Conservation (phyloP, 2,113 vertebrate species). For the Pristiophorus japonicus region DNA sequence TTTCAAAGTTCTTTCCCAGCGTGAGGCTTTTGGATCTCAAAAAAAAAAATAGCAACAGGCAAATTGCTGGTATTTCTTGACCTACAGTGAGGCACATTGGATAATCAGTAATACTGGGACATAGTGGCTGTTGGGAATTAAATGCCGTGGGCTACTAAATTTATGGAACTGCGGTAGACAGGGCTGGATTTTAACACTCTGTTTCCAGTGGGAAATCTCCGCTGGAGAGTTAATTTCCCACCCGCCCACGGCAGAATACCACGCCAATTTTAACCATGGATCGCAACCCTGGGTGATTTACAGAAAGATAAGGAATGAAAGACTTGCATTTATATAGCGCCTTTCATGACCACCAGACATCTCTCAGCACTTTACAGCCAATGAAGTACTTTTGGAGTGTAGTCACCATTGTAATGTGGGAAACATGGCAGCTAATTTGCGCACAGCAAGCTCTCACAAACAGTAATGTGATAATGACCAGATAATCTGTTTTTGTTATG, state of each 20-base stretch:
- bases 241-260: not conserved
- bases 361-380: no score
- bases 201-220: not conserved
- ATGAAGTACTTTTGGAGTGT: no score
- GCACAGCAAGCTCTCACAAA: no score
- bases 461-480: no score
- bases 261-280: not conserved
- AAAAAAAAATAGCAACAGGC: constrained; percentile 24
- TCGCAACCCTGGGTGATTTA: not conserved
- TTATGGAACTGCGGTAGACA: not conserved
- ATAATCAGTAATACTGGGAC: not conserved
- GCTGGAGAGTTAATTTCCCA: not conserved
- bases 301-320: no score
- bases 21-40: not conserved
- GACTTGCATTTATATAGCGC: no score
- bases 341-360: no score
- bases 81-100: not conserved
- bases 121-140: not conserved
- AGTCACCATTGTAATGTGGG: no score
- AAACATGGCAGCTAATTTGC: no score
- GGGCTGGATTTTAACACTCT: not conserved
- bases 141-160: not conserved
- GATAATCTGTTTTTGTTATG: no score
- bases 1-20: not conserved
- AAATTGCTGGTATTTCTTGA: not conserved